Evolutionary conservation across 2,888 invertebrate species (phyloP).

Genomic region (Limnephilus lunatus): DNA sequence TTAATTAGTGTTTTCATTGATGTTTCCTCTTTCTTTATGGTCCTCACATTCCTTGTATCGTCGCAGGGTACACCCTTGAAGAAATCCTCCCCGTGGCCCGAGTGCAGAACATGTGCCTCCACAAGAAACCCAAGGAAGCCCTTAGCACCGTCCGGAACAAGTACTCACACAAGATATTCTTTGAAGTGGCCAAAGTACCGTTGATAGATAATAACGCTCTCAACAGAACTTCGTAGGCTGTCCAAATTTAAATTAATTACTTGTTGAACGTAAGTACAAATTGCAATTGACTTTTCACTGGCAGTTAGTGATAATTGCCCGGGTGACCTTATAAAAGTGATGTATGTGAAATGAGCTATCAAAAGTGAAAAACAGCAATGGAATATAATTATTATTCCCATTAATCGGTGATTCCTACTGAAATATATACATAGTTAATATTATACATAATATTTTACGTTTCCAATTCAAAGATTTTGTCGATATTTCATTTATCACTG

Average conservation of each 20-base stretch:
- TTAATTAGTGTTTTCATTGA: background rate
- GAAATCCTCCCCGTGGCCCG: constrained; percentile 86
- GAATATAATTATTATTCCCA: background rate
- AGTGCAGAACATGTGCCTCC: constrained; percentile 86
- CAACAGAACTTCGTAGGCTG: constrained; percentile 29
- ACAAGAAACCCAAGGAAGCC: constrained; percentile 86
- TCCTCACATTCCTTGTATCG: background rate
- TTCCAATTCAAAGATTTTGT: background rate
- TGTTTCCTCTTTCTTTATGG: background rate
- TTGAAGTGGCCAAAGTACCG: constrained; percentile 92
- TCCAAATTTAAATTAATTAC: constrained; percentile 12
- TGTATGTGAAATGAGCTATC: constrained; percentile 19
- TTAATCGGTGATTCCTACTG: constrained; percentile 3
- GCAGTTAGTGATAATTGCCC: constrained; percentile 15
- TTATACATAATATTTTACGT: background rate
- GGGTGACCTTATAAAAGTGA: constrained; percentile 27
- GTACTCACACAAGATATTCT: constrained; percentile 96
- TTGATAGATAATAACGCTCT: constrained; percentile 73
- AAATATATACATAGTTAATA: no score
- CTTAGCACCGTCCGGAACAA: constrained; percentile 93
- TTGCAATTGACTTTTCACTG: constrained; percentile 37
- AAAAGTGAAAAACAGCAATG: constrained; percentile 36
- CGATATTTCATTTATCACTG: background rate
- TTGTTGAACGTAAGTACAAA: constrained; percentile 53
- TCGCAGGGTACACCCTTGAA: constrained; percentile 84